Base-by-base conservation (phyloP, 2,888 invertebrate species). In the Platycheirus albimanus region DNA sequence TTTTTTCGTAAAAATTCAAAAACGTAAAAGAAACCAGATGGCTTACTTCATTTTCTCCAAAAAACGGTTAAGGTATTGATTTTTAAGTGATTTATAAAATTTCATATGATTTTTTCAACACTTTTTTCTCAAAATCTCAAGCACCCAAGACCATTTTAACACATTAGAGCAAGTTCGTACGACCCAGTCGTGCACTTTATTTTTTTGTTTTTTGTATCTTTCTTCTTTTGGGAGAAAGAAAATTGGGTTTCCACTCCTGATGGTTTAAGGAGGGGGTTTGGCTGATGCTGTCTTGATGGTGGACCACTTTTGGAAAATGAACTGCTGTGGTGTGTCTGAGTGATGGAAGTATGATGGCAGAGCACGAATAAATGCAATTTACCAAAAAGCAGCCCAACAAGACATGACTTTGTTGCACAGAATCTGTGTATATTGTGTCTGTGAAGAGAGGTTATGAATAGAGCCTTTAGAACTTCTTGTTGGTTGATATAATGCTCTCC, bases 231-330 rank as follows among this genome's bases (percentile, higher is more conserved):
- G 36, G 15, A 1, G 10, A 61, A 30, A 56, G 56, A 56, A 80
- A 80, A 80, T 69, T 80, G 75, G 79, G 69, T 64, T 56, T 69
- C 67, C 33, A 61, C 63, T 69, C 61, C 41, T 8, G 41, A n/a
- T n/a, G n/a, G 45, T 19, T 61, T 36, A 20, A n/a, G 38, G 13
- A 38, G 36, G 30, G 15, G 6, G 33, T 5, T 54, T 38, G 28
- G 17, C 10, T 54, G 24, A 28, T 61, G 69, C 19, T 36, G 30
- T 43, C 70, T 36, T 38, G 52, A 17, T 72, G 66, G 58, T 64
- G 56, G 45, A 64, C 64, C 69, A 72, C 66, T 78, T 72, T 51
- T 47, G 30, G 58, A 24, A 58, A 78, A 77, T 77, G 49, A 58
- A 77, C 76, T 63, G 45, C 33, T 41, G 10, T 41, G 47, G 41